Base-by-base conservation (phyloP, 2,797 vertebrate species). In the Chaunax sp. region DNA sequence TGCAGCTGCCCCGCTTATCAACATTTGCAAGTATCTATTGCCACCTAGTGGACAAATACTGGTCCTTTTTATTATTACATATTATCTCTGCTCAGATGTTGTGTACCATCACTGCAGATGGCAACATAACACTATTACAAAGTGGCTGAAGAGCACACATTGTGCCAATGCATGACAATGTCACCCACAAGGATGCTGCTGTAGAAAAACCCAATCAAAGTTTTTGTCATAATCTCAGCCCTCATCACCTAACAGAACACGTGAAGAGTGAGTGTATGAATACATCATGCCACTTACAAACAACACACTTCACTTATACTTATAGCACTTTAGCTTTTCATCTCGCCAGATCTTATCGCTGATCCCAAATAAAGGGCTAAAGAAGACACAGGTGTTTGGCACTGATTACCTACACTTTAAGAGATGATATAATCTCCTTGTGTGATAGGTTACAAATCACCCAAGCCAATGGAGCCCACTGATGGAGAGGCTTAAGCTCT, bases 361-460 rank as follows among this genome's bases (percentile, higher is more conserved):
- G 77, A 87, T 89, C 81, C 85, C 73, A 71, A 82, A 79, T 59
- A 69, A 77, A 40, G 54, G 71, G 63, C 69, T 77, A 72, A 82
- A 76, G 80, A 92, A 95, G 95, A 94, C 96, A 95, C 96, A 96
- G 96, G 96, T 96, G 96, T 93, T 94, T 91, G 77, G 56, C 83
- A 85, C 92, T 95, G 96, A 97, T 96, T 95, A 94, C 86, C 87
- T 82, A 89, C 94, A 94, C 95, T 95, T 93, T 91, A 92, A 94
- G 74, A 71, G 93, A 91, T 93, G 92, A 90, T 95, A 95, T 94
- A 93, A 94, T 95, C 93, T 95, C 93, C 90, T 93, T 89, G 93
- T 96, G 93, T 95, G 94, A 95, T 95, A 94, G 94, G 94, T 95
- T 95, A 94, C 94, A 95, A 94, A 94, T 93, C 94, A 93, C 60